Evolutionary conservation across 2,888 invertebrate genomes (phyloP).

Genomic region (Rhamnusium bicolor): DNA sequence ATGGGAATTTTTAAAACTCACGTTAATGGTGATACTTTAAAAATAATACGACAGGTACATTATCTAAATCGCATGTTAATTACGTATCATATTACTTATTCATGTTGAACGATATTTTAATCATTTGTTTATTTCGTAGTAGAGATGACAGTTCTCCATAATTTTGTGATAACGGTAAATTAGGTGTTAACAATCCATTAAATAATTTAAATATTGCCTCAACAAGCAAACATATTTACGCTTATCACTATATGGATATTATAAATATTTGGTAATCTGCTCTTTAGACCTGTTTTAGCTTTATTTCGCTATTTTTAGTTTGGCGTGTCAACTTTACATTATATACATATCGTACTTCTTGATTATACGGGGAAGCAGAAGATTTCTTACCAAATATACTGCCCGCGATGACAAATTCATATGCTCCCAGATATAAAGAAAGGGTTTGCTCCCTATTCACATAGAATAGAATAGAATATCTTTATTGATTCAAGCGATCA

Average conservation of each 20-base stretch:
- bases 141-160: slow-evolving; percentile 44
- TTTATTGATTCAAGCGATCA: too few relatives aligned
- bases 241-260: slow-evolving; percentile 30
- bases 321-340: background rate
- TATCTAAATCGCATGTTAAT: slow-evolving; percentile 47
- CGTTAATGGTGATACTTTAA: slow-evolving; percentile 22
- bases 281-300: slow-evolving; percentile 9
- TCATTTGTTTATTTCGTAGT: slow-evolving; percentile 38
- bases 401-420: too few relatives aligned
- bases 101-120: slow-evolving; percentile 37
- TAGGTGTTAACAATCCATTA: slow-evolving; percentile 49
- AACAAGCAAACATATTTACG: slow-evolving; percentile 36
- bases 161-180: slow-evolving; percentile 44
- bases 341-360: too few relatives aligned
- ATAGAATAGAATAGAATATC: too few relatives aligned
- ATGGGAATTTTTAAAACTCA: slow-evolving; percentile 8
- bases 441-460: too few relatives aligned
- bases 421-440: too few relatives aligned
- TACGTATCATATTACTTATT: slow-evolving; percentile 35
- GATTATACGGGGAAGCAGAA: too few relatives aligned
- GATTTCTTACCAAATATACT: too few relatives aligned
- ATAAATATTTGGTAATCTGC: slow-evolving; percentile 41
- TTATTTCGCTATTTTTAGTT: background rate
- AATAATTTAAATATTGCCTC: slow-evolving; percentile 50
- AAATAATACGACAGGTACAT: slow-evolving; percentile 44